Evolutionary conservation across 1,140 invertebrate genomes (phyloP), one percentile per base, ranked within the genome.

Genomic region (Caenorhabditis brenneri): DNA sequence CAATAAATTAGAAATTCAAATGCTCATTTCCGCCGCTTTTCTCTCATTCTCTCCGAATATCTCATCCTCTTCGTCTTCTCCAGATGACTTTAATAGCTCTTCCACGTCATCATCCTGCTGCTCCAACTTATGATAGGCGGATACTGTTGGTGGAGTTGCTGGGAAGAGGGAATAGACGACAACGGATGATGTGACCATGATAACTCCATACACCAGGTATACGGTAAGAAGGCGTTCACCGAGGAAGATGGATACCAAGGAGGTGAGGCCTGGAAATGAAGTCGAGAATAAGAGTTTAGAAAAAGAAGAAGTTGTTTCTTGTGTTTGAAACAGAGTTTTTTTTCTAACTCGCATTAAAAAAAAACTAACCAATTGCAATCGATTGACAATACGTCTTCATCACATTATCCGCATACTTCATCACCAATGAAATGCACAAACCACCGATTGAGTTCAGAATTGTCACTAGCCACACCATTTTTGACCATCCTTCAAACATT

Each of bases 391-490:
- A 85, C 4, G 84, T 85, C 39, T 85, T 85, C 65, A 48, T 81
- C 9, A 85, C 84, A 46, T 85, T 85, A 58, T 81, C 79, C 24
- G 84, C 84, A 46, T 85, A 53, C 78, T 85, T 85, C 84, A 85
- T 85, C 19, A 85, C 84, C 4, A 79, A 42, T 10, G 79, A 81
- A 49, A 85, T 80, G 29, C 53, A 39, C 31, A 85, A 42, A 49
- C 84, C 84, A 24, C 84, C 84, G 29, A 85, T 24, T 6, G 84
- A 60, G 22, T 80, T 85, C 10, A 85, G 53, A n/a, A 85, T 31
- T 48, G 84, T 85, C 24, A 85, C 79, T 9, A 85, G 58, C 79
- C 79, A 81, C n/a, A 85, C 55, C 36, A 85, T 58, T 7, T 39
- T 42, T 16, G 58, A 65, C 84, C 84, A 85, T 0, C 84, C 84